Conservation (phyloP, 2,113 vertebrate genomes). For the Cyprinodon variegatus region DNA sequence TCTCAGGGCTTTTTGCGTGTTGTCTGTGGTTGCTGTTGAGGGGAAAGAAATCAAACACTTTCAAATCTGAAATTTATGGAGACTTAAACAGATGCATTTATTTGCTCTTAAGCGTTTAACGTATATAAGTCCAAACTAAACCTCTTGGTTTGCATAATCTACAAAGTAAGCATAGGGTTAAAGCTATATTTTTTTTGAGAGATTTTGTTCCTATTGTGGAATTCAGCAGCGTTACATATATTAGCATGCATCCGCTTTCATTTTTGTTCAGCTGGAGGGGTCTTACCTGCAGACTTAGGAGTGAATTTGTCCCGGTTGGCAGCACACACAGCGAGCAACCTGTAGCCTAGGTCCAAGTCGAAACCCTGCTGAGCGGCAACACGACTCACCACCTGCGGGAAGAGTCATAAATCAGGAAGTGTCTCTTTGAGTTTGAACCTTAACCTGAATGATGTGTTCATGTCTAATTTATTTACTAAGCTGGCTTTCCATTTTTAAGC, state of each 20-base stretch:
- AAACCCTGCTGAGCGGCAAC: slow-evolving; percentile 98
- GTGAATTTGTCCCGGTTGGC: slow-evolving; percentile 99
- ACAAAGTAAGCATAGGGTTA: neutral
- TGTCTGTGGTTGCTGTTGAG: slow-evolving; percentile 38
- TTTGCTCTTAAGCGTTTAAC: slow-evolving; percentile 6
- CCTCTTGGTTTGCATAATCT: slow-evolving; percentile 5
- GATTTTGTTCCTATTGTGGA: slow-evolving; percentile 3
- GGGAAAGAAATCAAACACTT: slow-evolving; percentile 37
- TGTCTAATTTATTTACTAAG: neutral
- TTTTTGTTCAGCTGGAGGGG: neutral
- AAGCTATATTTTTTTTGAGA: slow-evolving; percentile 1
- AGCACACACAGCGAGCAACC: slow-evolving; percentile 96
- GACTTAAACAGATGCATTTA: slow-evolving; percentile 4
- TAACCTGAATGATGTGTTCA: neutral
- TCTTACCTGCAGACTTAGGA: slow-evolving; percentile 98
- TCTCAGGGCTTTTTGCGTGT: slow-evolving; percentile 49
- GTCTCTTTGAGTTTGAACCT: neutral
- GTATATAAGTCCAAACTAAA: slow-evolving; percentile 12
- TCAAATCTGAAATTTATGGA: slow-evolving; percentile 9
- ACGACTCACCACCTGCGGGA: slow-evolving; percentile 92
- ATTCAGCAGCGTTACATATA: slow-evolving; percentile 28
- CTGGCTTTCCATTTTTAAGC: slow-evolving; percentile 11
- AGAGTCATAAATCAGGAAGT: neutral
- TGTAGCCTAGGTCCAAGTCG: slow-evolving; percentile 97
- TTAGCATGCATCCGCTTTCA: slow-evolving; percentile 40